Conservation (phyloP, 2,113 vertebrate species). For the Aythya baeri region DNA sequence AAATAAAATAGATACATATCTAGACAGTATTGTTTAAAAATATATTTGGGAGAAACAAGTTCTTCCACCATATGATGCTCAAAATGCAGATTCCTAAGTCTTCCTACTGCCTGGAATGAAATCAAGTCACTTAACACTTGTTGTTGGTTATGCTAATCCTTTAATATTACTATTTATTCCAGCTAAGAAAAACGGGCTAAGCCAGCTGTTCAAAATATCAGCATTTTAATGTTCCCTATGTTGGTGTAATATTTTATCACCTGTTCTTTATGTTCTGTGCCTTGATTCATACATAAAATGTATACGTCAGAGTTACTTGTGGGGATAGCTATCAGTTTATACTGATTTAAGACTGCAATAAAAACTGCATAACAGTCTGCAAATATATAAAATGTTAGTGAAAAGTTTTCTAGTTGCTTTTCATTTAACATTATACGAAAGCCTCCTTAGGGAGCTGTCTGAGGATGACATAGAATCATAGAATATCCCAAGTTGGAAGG, state of each 20-base stretch:
- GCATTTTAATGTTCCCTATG: constrained; percentile 38
- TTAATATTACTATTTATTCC: constrained; percentile 60
- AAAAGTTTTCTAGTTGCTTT: not conserved
- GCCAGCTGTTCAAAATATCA: constrained; percentile 56
- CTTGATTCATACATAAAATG: constrained; percentile 43
- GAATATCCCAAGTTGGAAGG: too few species aligned
- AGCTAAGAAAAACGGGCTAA: constrained; percentile 34
- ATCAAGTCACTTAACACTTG: constrained; percentile 43
- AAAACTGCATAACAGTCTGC: constrained; percentile 24
- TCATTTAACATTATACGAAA: not conserved
- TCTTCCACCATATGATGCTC: not conserved
- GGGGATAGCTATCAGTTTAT: not conserved
- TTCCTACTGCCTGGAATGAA: constrained; percentile 10
- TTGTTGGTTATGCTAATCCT: constrained; percentile 67
- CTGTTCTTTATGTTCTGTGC: constrained; percentile 58
- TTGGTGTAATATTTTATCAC: constrained; percentile 60
- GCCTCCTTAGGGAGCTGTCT: not conserved
- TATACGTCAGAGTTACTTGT: constrained; percentile 28
- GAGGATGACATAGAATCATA: not conserved
- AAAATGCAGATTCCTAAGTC: not conserved
- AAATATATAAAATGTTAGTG: constrained; percentile 2
- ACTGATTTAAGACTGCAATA: constrained; percentile 69
- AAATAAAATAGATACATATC: not conserved
- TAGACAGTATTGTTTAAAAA: not conserved
- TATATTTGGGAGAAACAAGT: not conserved